phyloP scores from a whole-genome alignment of 1,140 invertebrate genomes.

The Planococcus citri region DNA sequence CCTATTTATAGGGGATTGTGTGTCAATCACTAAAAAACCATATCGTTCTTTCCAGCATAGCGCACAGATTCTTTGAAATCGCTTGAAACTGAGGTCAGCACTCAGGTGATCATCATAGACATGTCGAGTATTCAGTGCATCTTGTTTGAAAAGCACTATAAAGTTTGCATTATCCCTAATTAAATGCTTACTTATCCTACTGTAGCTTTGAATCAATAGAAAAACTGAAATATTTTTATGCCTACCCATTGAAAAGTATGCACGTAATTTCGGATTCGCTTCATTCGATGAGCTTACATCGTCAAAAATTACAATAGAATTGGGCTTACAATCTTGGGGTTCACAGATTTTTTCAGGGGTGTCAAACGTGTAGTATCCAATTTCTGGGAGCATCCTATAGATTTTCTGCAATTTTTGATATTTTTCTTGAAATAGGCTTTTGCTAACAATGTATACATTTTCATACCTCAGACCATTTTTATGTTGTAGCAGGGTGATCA shows the following conservation, averaged over 20 bases:
- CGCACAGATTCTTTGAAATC: constrained; percentile 26
- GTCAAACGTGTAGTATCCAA: too few relatives aligned
- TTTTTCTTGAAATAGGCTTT: constrained; percentile 29
- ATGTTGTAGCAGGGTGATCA: constrained; percentile 11
- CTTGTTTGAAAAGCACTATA: constrained; percentile 34
- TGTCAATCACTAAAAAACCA: constrained; percentile 31
- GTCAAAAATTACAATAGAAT: constrained; percentile 35
- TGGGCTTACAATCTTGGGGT: constrained; percentile 25
- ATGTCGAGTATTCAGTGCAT: constrained; percentile 29
- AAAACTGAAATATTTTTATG: too few relatives aligned
- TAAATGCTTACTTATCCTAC: constrained; percentile 34
- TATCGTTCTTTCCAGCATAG: constrained; percentile 28
- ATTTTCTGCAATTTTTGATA: constrained; percentile 30
- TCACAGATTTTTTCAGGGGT: too few relatives aligned
- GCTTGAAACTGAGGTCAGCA: constrained; percentile 31
- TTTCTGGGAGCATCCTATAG: constrained; percentile 28
- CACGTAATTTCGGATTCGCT: constrained; percentile 29
- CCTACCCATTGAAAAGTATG: too few relatives aligned
- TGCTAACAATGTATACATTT: too few relatives aligned
- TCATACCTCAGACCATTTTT: constrained; percentile 28
- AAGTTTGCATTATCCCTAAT: constrained; percentile 34
- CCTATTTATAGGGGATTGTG: too few relatives aligned
- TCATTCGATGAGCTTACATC: constrained; percentile 31
- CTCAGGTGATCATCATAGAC: constrained; percentile 34
- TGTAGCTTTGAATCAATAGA: too few relatives aligned